phyloP scores from a whole-genome alignment of 1,140 invertebrate genomes.

The silkworm (Bombyx mori) region ASM3026992v2 NC_085135.1:11036501-11037000 shows the following conservation, averaged over 20 bases:
- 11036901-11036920: neutral
- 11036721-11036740: neutral
- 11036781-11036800: neutral
- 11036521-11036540: neutral
- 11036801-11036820: constrained; percentile 1
- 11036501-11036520: neutral
- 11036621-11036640: neutral
- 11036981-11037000: too few relatives aligned
- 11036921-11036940: neutral
- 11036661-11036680: neutral
- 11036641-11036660: neutral
- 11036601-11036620: neutral
- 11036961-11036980: neutral
- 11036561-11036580: neutral
- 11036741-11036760: neutral
- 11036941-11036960: neutral
- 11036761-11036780: neutral
- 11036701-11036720: neutral
- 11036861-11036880: neutral
- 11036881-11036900: constrained; percentile 1
- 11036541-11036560: neutral
- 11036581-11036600: neutral
- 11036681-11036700: neutral
- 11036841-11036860: neutral
- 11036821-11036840: neutral